phyloP scores from a whole-genome alignment of 2,113 vertebrate species.

The Thalassoma bifasciatum region DNA sequence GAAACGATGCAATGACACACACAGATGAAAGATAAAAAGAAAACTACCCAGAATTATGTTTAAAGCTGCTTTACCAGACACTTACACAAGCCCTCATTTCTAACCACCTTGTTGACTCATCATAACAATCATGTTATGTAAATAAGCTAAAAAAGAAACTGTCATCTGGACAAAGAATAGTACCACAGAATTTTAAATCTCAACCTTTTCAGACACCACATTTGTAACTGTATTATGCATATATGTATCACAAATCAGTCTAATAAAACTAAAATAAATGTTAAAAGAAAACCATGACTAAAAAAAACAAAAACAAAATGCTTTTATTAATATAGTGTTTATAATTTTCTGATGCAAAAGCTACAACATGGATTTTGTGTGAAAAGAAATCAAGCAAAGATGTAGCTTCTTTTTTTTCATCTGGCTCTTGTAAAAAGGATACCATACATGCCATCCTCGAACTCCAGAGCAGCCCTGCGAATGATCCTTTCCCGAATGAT shows the following conservation, averaged over 20 bases:
- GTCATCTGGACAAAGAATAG: background rate
- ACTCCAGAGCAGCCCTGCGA: slow-evolving; percentile 94
- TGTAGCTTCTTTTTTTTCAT: background rate
- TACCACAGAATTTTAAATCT: background rate
- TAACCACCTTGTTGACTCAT: background rate
- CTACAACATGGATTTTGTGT: no score
- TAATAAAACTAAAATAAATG: background rate
- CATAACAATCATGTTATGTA: background rate
- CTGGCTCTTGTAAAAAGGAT: slow-evolving; percentile 83
- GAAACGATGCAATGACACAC: background rate
- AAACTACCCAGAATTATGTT: background rate
- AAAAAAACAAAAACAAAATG: slow-evolving; percentile 6
- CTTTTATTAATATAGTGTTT: background rate
- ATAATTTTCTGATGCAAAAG: slow-evolving; percentile 22
- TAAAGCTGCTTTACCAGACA: background rate
- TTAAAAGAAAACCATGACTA: background rate
- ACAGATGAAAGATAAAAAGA: background rate
- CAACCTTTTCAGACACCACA: background rate
- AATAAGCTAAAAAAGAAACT: background rate
- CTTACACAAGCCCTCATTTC: background rate
- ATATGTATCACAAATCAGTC: slow-evolving; percentile 19
- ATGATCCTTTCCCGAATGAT: slow-evolving; percentile 95
- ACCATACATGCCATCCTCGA: slow-evolving; percentile 99
- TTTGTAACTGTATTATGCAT: background rate
- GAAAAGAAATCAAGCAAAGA: background rate